Evolutionary conservation across 2,888 invertebrate species (phyloP), one percentile per base, ranked within the genome.

Genomic region (Acronicta alni): DNA sequence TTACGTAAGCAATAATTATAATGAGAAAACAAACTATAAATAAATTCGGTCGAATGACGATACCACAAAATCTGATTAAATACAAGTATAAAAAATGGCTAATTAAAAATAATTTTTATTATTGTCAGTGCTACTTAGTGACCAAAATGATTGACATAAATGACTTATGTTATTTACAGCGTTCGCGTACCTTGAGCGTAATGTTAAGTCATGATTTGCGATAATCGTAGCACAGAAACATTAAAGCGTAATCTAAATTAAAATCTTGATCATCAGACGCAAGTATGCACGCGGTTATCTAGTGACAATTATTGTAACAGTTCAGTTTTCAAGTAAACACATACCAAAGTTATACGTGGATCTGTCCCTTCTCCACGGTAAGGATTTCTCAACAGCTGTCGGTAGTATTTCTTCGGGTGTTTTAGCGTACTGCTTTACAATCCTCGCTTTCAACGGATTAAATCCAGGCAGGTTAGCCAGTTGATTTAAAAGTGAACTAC

Each of bases 351-450:
- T 95, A 89, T 95, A 95, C 92, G 95, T 96, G 93, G 96, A 96
- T 91, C 95, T 95, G 92, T 97, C 97, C 89, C 96, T 95, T 90
- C 97, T 96, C 98, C 98, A 98, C 85, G 98, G 98, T 89, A 98
- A 95, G 80, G 96, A 96, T 90, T 96, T 95, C 95, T 97, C 97
- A 88, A 97, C 96, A 83, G 96, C 96, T 80, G 97, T 97, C 80
- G 96, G 96, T 82, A 96, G 95, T 84, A 96, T 95, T 75, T 95
- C 96, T 87, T 95, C 95, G 53, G 94, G 94, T 75, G 95, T 95
- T 90, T 94, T 94, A 89, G 95, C 95, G 91, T 96, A 96, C 87
- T 96, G 96, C 92, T 96, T 96, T 83, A 96, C 96, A 77, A 96
- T 95, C 87, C 96, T 95, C 89, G 96, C 96, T 92, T 96, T 96